Base-by-base conservation (phyloP, 2,113 vertebrate species). In the Calidris pygmaea region DNA sequence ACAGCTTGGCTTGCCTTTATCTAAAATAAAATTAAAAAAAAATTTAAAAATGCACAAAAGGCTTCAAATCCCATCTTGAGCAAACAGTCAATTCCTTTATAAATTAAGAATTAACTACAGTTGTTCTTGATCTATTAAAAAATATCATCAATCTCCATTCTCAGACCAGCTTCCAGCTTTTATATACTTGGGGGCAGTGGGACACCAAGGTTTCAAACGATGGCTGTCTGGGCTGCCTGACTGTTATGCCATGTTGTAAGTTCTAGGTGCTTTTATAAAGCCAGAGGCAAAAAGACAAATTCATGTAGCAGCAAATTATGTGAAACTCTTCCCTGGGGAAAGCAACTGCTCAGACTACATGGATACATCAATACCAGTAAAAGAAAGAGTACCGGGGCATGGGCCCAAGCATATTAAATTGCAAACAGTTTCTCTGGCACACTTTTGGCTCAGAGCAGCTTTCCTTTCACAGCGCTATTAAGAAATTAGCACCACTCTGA, bases 21-120 rank as follows among this genome's bases (percentile, higher is more conserved):
- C 83, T 97, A 81, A 82, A 95, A 58, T 71, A 94, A 94, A 96
- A 91, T 67, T 47, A 26, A 67, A 60, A 76, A 55, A 79, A 88
- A 74, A 59, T 65, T 71, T 90, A 89, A 95, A 85, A 90, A 35
- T 73, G n/a, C 76, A 96, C 50, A 96, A 97, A 98, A 96, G 75
- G 14, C 67, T 97, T 96, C 87, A 96, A 92, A 97, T 96, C 63
- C 63, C 37, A 93, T 91, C 93, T 87, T 96, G 71, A 97, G 87
- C 90, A 97, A 98, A 98, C 88, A 97, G 56, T 90, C 58, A 45
- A 37, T 70, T 94, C 91, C 97, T 97, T 96, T 91, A 95, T 96
- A 98, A 94, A 92, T 70, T 60, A 89, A 75, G 98, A 97, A 97
- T 97, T 96, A 97, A 97, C 71, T 77, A 96, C 77, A 95, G 45